phyloP scores from a whole-genome alignment of 2,888 invertebrate species.

The Drosophila anceps region DNA sequence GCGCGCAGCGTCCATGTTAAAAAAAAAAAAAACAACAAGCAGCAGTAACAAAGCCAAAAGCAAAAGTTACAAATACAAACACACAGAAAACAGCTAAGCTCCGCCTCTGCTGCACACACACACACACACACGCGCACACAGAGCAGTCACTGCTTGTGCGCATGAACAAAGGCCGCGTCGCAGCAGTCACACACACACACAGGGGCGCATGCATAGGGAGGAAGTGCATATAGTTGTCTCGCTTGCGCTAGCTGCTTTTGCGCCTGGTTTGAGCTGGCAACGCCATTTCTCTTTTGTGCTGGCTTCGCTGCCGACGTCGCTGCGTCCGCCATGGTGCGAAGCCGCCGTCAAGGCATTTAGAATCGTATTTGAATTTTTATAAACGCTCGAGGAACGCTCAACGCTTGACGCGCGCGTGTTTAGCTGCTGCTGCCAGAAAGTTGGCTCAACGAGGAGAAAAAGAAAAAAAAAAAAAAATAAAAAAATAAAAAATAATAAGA shows the following conservation, averaged over 20 bases:
- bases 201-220: conserved; percentile 24
- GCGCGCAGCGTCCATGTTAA: conserved; percentile 60
- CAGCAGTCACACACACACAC: conserved; percentile 15
- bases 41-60: conserved; percentile 37
- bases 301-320: conserved; percentile 46
- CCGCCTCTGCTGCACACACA: conserved; percentile 38
- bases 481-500: background rate
- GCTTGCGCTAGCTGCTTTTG: conserved; percentile 46
- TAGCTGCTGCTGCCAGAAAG: conserved; percentile 32
- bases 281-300: conserved; percentile 65
- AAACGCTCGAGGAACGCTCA: conserved; percentile 81
- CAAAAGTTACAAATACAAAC: conserved; percentile 48
- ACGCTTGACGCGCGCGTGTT: conserved; percentile 77
- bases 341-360: conserved; percentile 68
- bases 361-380: conserved; percentile 84
- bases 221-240: conserved; percentile 56
- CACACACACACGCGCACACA: background rate
- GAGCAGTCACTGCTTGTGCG: conserved; percentile 37
- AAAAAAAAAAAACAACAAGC: conserved; percentile 20
- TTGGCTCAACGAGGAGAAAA: conserved; percentile 15
- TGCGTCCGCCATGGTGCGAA: conserved; percentile 53
- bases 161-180: conserved; percentile 57
- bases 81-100: conserved; percentile 40
- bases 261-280: conserved; percentile 23
- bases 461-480: conserved; percentile 4